Evolutionary conservation across 2,888 invertebrate genomes (phyloP).

Genomic region (Oligia strigilis): DNA sequence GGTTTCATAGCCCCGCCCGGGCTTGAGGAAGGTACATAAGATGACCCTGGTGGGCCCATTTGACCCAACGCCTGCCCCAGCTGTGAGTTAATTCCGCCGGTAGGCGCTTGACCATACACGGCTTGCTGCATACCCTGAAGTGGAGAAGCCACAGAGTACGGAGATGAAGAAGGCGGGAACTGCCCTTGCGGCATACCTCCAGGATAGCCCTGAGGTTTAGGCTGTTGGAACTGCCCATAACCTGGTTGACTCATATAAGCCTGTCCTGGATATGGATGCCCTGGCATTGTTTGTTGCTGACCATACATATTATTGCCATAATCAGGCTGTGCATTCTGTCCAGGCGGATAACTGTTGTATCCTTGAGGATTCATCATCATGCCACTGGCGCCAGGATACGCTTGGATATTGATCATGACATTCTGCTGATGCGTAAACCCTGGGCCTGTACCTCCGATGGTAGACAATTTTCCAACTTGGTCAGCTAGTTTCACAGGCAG

Average conservation of each 20-base stretch:
- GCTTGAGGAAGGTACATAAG: constrained; percentile 79
- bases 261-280: constrained; percentile 77
- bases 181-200: constrained; percentile 74
- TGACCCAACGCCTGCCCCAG: constrained; percentile 72
- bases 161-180: constrained; percentile 76
- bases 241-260: constrained; percentile 78
- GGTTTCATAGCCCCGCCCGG: constrained; percentile 82
- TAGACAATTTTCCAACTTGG: constrained; percentile 86
- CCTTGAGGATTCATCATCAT: constrained; percentile 86
- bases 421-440: constrained; percentile 91
- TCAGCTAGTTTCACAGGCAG: constrained; percentile 87
- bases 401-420: constrained; percentile 92
- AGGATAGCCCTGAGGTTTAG: constrained; percentile 79
- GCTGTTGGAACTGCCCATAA: constrained; percentile 80
- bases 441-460: constrained; percentile 75
- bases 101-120: constrained; percentile 81
- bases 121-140: constrained; percentile 88
- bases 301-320: constrained; percentile 85
- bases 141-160: constrained; percentile 82
- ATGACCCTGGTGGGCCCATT: constrained; percentile 75
- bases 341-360: constrained; percentile 83
- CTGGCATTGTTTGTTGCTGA: constrained; percentile 80
- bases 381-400: constrained; percentile 90
- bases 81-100: constrained; percentile 69
- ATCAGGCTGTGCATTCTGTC: constrained; percentile 84